A percentile compares a stretch with the other conserved stretches of the same genome.
phyloP scores from a whole-genome alignment of 2,113 vertebrate species.

The Ptilonorhynchus violaceus region DNA sequence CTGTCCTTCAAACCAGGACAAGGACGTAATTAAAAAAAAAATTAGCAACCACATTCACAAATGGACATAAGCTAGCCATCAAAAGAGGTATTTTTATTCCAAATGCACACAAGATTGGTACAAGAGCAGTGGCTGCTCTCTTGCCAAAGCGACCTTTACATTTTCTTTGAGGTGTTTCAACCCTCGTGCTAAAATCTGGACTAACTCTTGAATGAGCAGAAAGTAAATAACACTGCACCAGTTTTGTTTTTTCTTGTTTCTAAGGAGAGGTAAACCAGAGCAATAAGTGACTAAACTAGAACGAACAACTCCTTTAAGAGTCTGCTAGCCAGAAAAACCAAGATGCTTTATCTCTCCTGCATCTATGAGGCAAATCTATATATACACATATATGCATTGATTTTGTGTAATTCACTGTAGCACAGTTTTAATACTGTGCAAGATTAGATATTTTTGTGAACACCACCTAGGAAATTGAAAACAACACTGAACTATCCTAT shows the following conservation, averaged over 20 bases:
- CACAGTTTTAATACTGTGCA: neutral
- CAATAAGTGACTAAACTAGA: neutral
- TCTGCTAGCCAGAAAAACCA: neutral
- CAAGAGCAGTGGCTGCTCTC: neutral
- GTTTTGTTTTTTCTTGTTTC: neutral
- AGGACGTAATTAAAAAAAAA: rapidly evolving
- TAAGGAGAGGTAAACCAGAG: neutral
- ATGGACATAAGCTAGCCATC: neutral
- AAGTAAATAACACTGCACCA: neutral
- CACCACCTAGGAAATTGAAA: neutral
- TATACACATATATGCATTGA: neutral
- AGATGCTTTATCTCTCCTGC: neutral
- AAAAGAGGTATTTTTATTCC: neutral
- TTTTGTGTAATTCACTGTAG: neutral
- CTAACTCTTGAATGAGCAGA: neutral
- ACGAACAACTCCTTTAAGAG: neutral
- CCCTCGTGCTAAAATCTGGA: neutral
- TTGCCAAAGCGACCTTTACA: neutral
- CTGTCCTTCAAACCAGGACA: no score
- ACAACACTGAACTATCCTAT: neutral
- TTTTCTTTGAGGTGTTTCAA: neutral
- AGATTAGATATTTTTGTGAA: neutral
- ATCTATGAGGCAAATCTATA: neutral
- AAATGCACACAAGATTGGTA: neutral
- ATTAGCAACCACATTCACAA: neutral